Evolutionary conservation across 2,113 vertebrate species (phyloP).

Genomic region (Microcebus murinus): DNA sequence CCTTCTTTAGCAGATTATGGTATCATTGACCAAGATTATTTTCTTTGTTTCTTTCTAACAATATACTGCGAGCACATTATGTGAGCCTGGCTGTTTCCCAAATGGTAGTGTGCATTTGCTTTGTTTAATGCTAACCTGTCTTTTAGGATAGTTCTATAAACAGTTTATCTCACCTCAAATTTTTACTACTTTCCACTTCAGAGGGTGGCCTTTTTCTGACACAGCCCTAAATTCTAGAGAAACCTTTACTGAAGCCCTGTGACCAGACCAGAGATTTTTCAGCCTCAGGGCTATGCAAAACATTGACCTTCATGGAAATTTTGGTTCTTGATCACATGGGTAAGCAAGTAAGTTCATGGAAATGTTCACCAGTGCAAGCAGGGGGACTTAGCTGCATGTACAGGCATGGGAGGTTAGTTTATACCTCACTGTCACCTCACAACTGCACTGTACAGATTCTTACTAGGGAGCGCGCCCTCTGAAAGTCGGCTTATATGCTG

Average conservation of each 20-base stretch:
- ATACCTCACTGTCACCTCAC: not conserved
- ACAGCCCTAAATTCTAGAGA: slow-evolving; percentile 64
- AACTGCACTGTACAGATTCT: not conserved
- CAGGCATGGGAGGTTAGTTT: not conserved
- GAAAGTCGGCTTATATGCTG: not conserved
- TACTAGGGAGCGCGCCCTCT: not conserved
- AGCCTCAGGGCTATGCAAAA: slow-evolving; percentile 65
- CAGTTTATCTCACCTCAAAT: slow-evolving; percentile 30
- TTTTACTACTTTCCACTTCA: slow-evolving; percentile 63
- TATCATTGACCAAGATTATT: not conserved
- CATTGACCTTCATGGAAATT: slow-evolving; percentile 55
- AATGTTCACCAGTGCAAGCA: slow-evolving; percentile 10
- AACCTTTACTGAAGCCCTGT: slow-evolving; percentile 42
- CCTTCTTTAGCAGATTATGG: not conserved
- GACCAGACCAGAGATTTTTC: slow-evolving; percentile 48
- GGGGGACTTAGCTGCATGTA: not conserved
- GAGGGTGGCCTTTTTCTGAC: slow-evolving; percentile 51
- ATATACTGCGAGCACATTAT: not conserved
- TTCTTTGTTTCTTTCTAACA: not conserved
- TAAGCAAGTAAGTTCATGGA: slow-evolving; percentile 35
- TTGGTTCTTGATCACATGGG: slow-evolving; percentile 37
- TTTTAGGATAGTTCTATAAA: not conserved
- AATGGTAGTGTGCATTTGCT: not conserved
- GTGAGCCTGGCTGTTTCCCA: not conserved
- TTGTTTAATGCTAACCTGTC: slow-evolving; percentile 44